phyloP scores from a whole-genome alignment of 2,113 vertebrate species.

The Antigone vipio region DNA sequence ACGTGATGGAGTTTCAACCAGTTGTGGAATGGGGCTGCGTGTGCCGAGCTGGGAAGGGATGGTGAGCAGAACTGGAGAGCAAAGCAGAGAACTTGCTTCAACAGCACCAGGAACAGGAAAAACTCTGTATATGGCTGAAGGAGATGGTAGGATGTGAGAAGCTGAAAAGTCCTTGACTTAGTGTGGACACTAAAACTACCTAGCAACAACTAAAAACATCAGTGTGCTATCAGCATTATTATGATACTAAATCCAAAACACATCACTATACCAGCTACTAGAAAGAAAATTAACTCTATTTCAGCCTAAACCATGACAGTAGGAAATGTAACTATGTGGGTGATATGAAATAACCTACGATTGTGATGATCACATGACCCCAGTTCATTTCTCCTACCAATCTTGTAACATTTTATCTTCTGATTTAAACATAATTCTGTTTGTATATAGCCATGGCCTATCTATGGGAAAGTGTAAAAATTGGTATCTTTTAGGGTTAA shows the following conservation, averaged over 20 bases:
- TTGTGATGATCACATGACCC: not conserved
- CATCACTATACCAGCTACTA: too few relatives aligned
- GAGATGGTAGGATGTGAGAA: not conserved
- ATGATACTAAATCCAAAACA: too few relatives aligned
- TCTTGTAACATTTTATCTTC: not conserved
- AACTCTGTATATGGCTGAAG: not conserved
- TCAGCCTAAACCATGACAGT: too few relatives aligned
- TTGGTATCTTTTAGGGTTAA: not conserved
- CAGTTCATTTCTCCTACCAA: not conserved
- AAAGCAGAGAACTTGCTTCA: not conserved
- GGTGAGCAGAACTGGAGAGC: not conserved
- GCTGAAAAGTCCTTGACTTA: too few relatives aligned
- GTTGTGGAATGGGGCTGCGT: not conserved
- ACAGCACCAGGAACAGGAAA: not conserved
- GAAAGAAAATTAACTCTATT: too few relatives aligned
- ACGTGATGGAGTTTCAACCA: not conserved
- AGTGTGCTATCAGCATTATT: too few relatives aligned
- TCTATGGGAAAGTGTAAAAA: not conserved
- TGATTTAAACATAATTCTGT: not conserved
- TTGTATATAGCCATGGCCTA: not conserved
- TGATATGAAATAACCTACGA: not conserved
- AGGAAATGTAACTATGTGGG: not conserved
- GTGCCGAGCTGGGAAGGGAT: not conserved
- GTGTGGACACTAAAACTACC: too few relatives aligned
- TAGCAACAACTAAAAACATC: too few relatives aligned